Percentiles rank a stretch among this genome's conserved stretches.
These are phyloP conservation scores for Helleia helle DNA, from an alignment of 2,888 invertebrate genomes.

Conservation along the genomic window DNA sequence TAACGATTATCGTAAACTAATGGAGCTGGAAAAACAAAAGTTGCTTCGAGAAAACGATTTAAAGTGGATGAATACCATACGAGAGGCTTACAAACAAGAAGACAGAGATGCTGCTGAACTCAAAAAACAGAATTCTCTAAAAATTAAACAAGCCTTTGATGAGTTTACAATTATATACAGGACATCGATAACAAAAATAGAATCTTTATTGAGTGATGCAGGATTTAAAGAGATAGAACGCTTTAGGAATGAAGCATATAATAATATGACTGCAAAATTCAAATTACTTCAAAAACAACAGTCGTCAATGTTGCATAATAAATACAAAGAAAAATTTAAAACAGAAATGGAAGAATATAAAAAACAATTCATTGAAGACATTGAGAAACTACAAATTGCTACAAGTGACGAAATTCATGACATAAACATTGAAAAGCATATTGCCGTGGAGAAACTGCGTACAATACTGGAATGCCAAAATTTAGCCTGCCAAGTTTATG, in stretches of 20 bases:
- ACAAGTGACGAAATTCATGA: slow-evolving; percentile 39
- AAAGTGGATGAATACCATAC: slow-evolving; percentile 38
- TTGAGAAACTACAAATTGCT: slow-evolving; percentile 29
- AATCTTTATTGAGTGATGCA: slow-evolving; percentile 39
- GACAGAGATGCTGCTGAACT: slow-evolving; percentile 29
- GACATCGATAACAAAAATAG: slow-evolving; percentile 40
- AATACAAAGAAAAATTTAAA: slow-evolving; percentile 34
- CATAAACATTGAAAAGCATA: slow-evolving; percentile 49
- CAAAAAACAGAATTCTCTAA: slow-evolving; percentile 33
- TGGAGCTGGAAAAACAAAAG: slow-evolving; percentile 33
- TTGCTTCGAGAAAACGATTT: slow-evolving; percentile 35
- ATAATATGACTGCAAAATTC: slow-evolving; percentile 38
- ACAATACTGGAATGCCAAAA: slow-evolving; percentile 47
- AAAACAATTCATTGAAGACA: slow-evolving; percentile 32
- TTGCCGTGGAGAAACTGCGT: slow-evolving; percentile 46
- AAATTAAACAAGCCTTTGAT: slow-evolving; percentile 35
- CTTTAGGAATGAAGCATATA: slow-evolving; percentile 29
- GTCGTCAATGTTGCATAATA: slow-evolving; percentile 40
- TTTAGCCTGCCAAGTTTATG: slow-evolving; percentile 58
- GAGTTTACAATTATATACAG: slow-evolving; percentile 41
- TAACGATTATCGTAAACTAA: slow-evolving; percentile 28
- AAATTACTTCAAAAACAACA: slow-evolving; percentile 36
- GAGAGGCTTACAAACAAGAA: slow-evolving; percentile 23
- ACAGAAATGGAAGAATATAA: slow-evolving; percentile 38
- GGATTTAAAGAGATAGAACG: slow-evolving; percentile 38